Conservation (phyloP, 2,888 invertebrate genomes). For the Ferrisia virgata region DNA sequence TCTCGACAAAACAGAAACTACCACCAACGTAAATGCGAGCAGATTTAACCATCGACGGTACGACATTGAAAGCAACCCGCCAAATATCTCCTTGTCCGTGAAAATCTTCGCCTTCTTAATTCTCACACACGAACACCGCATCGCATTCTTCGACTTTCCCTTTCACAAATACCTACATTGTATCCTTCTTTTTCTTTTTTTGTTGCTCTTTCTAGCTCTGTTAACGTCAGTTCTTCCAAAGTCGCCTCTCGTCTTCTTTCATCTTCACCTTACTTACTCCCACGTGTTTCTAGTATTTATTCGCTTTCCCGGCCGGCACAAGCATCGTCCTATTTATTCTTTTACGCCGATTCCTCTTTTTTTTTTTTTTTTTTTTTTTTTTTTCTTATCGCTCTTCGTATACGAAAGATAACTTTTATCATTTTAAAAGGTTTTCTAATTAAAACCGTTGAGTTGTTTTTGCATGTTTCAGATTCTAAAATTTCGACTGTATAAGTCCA, state of each 20-base stretch:
- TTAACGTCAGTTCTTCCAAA: background rate
- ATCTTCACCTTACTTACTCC: background rate
- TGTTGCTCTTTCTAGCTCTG: background rate
- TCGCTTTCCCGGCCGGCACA: background rate
- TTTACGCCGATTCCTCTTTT: background rate
- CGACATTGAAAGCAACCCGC: background rate
- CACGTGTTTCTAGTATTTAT: background rate
- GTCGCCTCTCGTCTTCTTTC: background rate
- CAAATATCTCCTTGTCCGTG: background rate
- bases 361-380: background rate
- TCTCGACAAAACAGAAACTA: background rate
- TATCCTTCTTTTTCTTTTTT: background rate
- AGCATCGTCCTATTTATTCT: background rate
- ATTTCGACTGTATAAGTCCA: too few relatives aligned
- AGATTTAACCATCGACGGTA: background rate
- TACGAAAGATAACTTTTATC: too few relatives aligned
- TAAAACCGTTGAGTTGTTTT: too few relatives aligned
- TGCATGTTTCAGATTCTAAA: too few relatives aligned
- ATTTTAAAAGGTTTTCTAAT: too few relatives aligned
- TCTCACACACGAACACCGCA: background rate
- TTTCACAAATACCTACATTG: background rate
- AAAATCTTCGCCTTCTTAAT: conserved; percentile 7
- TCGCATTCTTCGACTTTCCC: background rate
- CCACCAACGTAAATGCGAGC: background rate
- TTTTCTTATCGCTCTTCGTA: too few relatives aligned